Evolutionary conservation across 2,113 vertebrate genomes (phyloP).

Genomic region (Carollia perspicillata): DNA sequence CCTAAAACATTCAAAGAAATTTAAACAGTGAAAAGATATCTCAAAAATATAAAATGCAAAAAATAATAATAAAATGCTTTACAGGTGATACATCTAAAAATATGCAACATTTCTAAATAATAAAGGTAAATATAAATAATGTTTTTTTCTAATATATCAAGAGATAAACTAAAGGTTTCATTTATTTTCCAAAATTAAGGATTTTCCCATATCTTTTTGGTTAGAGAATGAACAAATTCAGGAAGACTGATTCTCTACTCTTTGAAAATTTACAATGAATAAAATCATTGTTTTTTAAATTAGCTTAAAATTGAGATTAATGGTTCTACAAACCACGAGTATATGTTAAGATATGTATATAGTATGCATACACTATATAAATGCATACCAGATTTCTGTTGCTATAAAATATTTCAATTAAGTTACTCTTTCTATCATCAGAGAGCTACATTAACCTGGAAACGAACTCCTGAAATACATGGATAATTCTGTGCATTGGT

Average conservation of each 20-base stretch:
- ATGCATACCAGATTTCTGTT: background rate
- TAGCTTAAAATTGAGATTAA: slow-evolving; percentile 46
- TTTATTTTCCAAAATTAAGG: slow-evolving; percentile 37
- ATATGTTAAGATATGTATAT: background rate
- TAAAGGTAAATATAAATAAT: slow-evolving; percentile 5
- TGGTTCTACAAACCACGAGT: background rate
- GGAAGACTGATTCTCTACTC: background rate
- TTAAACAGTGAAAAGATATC: background rate
- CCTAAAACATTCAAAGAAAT: background rate
- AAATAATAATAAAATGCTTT: background rate
- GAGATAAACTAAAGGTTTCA: slow-evolving; percentile 12
- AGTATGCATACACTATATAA: background rate
- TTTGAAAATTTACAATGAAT: slow-evolving; percentile 13
- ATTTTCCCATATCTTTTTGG: background rate
- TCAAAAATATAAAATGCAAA: background rate
- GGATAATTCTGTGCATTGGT: background rate
- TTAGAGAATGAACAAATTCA: background rate
- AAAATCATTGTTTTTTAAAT: slow-evolving; percentile 19
- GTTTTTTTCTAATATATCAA: slow-evolving; percentile 21
- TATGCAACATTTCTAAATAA: background rate
- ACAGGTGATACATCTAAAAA: background rate
- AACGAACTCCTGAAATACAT: slow-evolving; percentile 32
- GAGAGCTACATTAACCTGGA: background rate
- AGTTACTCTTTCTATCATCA: slow-evolving; percentile 14
- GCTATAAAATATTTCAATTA: slow-evolving; percentile 14